Base-by-base conservation (phyloP, 2,113 vertebrate genomes). In the Mola mola region DNA sequence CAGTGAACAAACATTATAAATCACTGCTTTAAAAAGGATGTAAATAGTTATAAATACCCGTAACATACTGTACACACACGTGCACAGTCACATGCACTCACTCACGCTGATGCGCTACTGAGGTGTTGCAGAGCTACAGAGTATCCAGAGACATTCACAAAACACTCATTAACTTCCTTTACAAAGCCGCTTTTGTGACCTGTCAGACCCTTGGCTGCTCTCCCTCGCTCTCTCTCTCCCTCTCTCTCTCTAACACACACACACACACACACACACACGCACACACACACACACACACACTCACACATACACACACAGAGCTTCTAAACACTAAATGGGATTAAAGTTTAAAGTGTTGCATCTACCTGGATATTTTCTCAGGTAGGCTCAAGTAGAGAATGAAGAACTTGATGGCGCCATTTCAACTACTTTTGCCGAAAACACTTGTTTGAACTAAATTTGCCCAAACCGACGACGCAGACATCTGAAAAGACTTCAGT, bases 141-240 rank as follows among this genome's bases (percentile, higher is more conserved):
- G 83, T 83, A 88, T 85, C 79, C 78, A 80, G 83, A 86, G 66
- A 80, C 82, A 67, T 85, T 84, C 83, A 90, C 78, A 90, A 90
- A 87, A 90, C 84, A 75, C 85, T 91, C 88, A 91, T 90, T 91
- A 90, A 87, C 77, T 64, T 72, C 72, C 64, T 83, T 75, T 61
- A 91, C 89, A 92, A 90, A 91, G 90, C 74, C 24, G 70, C 75
- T 88, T 89, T 91, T 92, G 86, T 91, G 86, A 90, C 87, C 77
- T 66, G 59, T 84, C 76, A 84, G 86, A 80, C 68, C 79, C 67
- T 73, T 69, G 67, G 69, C 76, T 53, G 41, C 71, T 72, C 67
- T 71, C 57, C 64, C 56, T 33, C 46, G n/a, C 62, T 57, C 77
- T 80, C 72, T 51, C 66, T 55, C 66, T 51, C 42, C 15, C 52